Conservation (phyloP, 2,797 vertebrate genomes). For the Pogonophryne albipinna region DNA sequence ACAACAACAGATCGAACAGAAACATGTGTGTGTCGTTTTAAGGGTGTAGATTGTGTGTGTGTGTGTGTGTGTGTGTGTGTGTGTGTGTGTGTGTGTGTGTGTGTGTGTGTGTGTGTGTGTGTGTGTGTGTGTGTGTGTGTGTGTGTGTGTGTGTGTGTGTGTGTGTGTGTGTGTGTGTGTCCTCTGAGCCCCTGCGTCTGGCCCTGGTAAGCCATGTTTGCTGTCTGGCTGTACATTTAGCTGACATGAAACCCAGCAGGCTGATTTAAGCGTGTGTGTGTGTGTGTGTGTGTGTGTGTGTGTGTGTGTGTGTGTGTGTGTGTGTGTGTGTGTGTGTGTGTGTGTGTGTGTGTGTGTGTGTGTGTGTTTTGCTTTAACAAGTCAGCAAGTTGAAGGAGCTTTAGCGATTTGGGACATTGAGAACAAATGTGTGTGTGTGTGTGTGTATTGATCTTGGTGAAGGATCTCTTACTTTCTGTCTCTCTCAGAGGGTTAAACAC, state of each 20-base stretch:
- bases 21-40: no score
- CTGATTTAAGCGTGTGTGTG: conserved; percentile 27
- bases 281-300: background rate
- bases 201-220: conserved; percentile 37
- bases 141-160: conserved; percentile 4
- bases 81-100: background rate
- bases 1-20: background rate
- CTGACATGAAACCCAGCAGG: conserved; percentile 36
- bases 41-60: no score
- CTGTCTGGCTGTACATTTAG: conserved; percentile 29
- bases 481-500: conserved; percentile 33
- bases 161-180: background rate
- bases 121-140: background rate
- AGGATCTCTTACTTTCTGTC: conserved; percentile 51
- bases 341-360: conserved; percentile 24
- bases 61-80: conserved; percentile 12
- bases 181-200: conserved; percentile 35
- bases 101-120: background rate
- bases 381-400: conserved; percentile 56
- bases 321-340: conserved; percentile 19
- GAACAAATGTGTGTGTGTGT: conserved; percentile 35
- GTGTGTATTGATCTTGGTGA: conserved; percentile 50
- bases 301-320: no score
- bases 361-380: conserved; percentile 32
- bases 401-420: conserved; percentile 51